Evolutionary conservation across 2,113 vertebrate species (phyloP), one percentile per base, ranked within the genome.

Genomic region (Elgaria multicarinata): DNA sequence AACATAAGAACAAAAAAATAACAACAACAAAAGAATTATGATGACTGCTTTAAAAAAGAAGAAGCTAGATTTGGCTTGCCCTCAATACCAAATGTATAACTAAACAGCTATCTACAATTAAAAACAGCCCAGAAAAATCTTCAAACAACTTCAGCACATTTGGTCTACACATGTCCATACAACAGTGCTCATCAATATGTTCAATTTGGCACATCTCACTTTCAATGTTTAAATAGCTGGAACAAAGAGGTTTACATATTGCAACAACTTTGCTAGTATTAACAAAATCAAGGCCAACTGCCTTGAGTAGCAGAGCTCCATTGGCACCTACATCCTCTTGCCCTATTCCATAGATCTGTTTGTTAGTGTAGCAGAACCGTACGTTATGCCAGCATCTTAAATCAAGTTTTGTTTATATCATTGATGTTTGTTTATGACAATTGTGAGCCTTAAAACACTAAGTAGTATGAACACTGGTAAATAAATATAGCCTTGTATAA

Each of bases 91-190:
- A 76, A 71, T 84, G n/a, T 44, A 74, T 42, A 13, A 28, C 81
- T 91, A 71, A 80, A 87, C 8, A 0, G 81, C 0, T 75, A 50
- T 91, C 31, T 87, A 77, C 12, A 85, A 46, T 69, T 36, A 91
- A 88, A 28, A 91, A 50, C 87, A 72, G 64, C 6, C 24, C 22
- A n/a, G 18, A 67, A 81, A 87, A 0, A 83, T 31, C 42, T 90
- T 4, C 31, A 89, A 93, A 85, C 1, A 90, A 85, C 82, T 87
- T 18, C 39, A 88, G 84, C 74, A 10, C 75, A 66, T 93, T 87
- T 77, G 66, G 84, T 55, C 7, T 69, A 87, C 88, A 1, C 8
- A 77, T 64, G 67, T 33, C 85, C 39, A 46, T 77, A 0, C 33
- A 75, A 67, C n/a, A 66, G 1, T 53, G 62, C 31, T 78, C 84